Evolutionary conservation across 2,797 vertebrate species (phyloP).

Genomic region (Catamblyrhynchus diadema): DNA sequence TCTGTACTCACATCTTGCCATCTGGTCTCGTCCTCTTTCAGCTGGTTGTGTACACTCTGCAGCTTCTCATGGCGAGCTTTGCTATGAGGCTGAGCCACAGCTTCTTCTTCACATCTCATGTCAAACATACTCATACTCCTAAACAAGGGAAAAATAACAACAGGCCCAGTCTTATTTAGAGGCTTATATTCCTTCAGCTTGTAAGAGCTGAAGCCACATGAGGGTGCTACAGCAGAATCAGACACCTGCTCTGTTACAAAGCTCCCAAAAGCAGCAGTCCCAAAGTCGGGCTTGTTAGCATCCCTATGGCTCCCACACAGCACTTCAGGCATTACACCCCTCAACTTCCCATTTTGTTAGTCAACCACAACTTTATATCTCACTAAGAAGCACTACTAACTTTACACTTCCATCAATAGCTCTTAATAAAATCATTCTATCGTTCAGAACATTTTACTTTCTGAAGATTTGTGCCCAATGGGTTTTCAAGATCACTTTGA

Average conservation of each 20-base stretch:
- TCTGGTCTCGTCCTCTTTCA: slow-evolving; percentile 92
- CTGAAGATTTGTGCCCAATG: background rate
- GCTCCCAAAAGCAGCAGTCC: background rate
- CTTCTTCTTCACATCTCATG: slow-evolving; percentile 89
- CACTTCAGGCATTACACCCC: background rate
- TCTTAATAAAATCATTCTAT: background rate
- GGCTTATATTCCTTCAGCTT: background rate
- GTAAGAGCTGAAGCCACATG: slow-evolving; percentile 37
- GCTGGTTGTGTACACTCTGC: slow-evolving; percentile 86
- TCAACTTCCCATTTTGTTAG: background rate
- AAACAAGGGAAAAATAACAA: background rate
- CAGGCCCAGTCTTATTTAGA: background rate
- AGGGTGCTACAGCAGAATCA: slow-evolving; percentile 49
- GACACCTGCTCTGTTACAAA: background rate
- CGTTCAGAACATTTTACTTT: background rate
- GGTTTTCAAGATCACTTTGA: background rate
- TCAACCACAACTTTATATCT: background rate
- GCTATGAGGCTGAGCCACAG: slow-evolving; percentile 84
- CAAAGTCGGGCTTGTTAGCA: background rate
- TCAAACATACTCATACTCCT: slow-evolving; percentile 97
- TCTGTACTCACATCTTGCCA: slow-evolving; percentile 92
- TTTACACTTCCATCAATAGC: background rate
- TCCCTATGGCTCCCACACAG: background rate
- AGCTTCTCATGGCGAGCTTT: slow-evolving; percentile 91
- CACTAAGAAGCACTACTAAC: background rate